Conservation (phyloP, 2,888 invertebrate species). For the Podabrus alpinus region DNA sequence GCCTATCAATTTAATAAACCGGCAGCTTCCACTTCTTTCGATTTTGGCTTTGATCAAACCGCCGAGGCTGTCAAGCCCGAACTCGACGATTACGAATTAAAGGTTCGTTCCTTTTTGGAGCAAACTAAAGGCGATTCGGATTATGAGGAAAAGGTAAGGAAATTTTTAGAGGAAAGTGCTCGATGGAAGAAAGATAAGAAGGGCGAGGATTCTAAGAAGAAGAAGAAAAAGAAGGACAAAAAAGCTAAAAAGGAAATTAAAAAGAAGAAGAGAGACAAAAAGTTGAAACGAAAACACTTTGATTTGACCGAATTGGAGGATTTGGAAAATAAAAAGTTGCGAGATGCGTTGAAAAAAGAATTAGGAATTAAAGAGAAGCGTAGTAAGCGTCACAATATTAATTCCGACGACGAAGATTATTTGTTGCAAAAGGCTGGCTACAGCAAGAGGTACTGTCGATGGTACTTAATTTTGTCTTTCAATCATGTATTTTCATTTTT, state of each 20-base stretch:
- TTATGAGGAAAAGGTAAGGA: conserved; percentile 84
- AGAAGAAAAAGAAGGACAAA: conserved; percentile 60
- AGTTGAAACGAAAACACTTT: conserved; percentile 70
- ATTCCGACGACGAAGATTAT: conserved; percentile 57
- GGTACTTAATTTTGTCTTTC: neutral
- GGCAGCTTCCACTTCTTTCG: conserved; percentile 58
- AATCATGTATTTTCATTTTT: conserved; percentile 28
- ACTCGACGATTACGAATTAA: conserved; percentile 68
- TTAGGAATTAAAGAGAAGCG: conserved; percentile 51
- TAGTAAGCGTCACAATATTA: conserved; percentile 49
- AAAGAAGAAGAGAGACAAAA: conserved; percentile 75
- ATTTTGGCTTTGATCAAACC: conserved; percentile 57
- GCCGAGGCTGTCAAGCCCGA: conserved; percentile 55
- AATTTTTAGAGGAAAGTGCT: conserved; percentile 80
- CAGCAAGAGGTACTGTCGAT: conserved; percentile 49
- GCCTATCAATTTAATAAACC: conserved; percentile 75
- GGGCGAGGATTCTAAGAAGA: conserved; percentile 66
- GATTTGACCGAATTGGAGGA: conserved; percentile 68
- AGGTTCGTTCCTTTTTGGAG: conserved; percentile 71
- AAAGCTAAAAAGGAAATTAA: conserved; percentile 74
- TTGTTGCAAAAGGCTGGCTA: conserved; percentile 55
- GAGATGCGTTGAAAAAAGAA: conserved; percentile 70
- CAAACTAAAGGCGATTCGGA: conserved; percentile 81
- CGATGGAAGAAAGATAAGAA: conserved; percentile 76
- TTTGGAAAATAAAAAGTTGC: conserved; percentile 66